These are phyloP conservation scores for Neosilurus hyrtlii DNA, from an alignment of 2,797 vertebrate genomes.

Conservation along the genomic window DNA sequence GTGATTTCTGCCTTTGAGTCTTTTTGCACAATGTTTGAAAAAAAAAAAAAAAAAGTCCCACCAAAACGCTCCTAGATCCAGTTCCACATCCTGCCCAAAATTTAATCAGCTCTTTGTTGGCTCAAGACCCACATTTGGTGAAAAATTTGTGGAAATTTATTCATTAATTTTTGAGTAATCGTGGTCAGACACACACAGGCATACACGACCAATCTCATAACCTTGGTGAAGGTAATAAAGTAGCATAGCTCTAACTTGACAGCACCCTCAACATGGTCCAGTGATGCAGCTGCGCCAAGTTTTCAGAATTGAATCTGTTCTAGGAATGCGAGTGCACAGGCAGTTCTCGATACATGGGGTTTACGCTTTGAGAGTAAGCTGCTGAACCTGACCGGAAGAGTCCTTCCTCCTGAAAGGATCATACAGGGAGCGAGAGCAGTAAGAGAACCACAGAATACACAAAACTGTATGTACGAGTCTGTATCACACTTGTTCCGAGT, in stretches of 20 bases:
- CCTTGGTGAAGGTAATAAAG: background rate
- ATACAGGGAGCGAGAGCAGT: conserved; percentile 79
- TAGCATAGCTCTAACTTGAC: background rate
- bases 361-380: conserved; percentile 84
- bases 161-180: too few species aligned
- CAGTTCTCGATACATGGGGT: conserved; percentile 86
- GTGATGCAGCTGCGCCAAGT: background rate
- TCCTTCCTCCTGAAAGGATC: conserved; percentile 85
- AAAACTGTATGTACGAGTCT: too few species aligned
- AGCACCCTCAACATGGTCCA: background rate
- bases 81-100: too few species aligned
- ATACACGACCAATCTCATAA: background rate
- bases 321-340: conserved; percentile 81
- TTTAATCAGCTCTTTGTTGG: too few species aligned
- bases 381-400: conserved; percentile 78
- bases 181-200: background rate
- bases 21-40: too few species aligned
- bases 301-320: background rate
- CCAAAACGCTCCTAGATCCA: too few species aligned
- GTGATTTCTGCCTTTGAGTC: too few species aligned
- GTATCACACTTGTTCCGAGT: conserved; percentile 3
- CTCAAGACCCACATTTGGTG: too few species aligned
- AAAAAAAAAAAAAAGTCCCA: too few species aligned
- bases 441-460: conserved; percentile 42
- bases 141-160: too few species aligned